A percentile compares a stretch with the other conserved stretches of the same genome.
These are phyloP conservation scores for Meganola albula DNA, from an alignment of 2,888 invertebrate species.

Conservation along the genomic window DNA sequence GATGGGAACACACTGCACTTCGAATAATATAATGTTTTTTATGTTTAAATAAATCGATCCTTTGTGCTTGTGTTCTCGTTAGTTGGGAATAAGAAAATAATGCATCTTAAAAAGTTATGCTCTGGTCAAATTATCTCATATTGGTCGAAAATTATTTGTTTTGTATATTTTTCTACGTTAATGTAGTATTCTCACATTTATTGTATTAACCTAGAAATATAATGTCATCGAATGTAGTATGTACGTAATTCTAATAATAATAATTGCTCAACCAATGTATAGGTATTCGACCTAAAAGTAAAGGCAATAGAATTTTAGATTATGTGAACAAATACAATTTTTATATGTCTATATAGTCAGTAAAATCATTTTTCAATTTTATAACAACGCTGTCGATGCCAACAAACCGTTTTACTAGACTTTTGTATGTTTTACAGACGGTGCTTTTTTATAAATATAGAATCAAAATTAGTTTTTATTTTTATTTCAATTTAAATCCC, in stretches of 20 bases:
- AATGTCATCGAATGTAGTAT: conserved; percentile 44
- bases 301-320: conserved; percentile 33
- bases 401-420: conserved; percentile 63
- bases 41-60: conserved; percentile 18
- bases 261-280: conserved; percentile 62
- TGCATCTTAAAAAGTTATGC: conserved; percentile 33
- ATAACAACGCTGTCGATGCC: conserved; percentile 62
- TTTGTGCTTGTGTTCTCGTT: conserved; percentile 48
- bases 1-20: conserved; percentile 51
- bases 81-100: conserved; percentile 37
- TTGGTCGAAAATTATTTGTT: conserved; percentile 33
- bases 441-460: conserved; percentile 76
- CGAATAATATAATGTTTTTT: conserved; percentile 26
- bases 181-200: conserved; percentile 32
- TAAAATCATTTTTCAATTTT: conserved; percentile 59
- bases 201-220: conserved; percentile 38
- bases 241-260: conserved; percentile 42
- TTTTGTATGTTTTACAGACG: conserved; percentile 76
- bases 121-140: conserved; percentile 45
- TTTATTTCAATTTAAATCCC: conserved; percentile 6
- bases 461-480: conserved; percentile 33
- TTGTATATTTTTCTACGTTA: conserved; percentile 34
- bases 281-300: conserved; percentile 30
- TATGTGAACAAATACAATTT: conserved; percentile 53
- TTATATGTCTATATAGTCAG: conserved; percentile 55